These are phyloP conservation scores for Drosophila nigritarsus DNA, from an alignment of 2,888 invertebrate genomes.

Conservation along the genomic window DNA sequence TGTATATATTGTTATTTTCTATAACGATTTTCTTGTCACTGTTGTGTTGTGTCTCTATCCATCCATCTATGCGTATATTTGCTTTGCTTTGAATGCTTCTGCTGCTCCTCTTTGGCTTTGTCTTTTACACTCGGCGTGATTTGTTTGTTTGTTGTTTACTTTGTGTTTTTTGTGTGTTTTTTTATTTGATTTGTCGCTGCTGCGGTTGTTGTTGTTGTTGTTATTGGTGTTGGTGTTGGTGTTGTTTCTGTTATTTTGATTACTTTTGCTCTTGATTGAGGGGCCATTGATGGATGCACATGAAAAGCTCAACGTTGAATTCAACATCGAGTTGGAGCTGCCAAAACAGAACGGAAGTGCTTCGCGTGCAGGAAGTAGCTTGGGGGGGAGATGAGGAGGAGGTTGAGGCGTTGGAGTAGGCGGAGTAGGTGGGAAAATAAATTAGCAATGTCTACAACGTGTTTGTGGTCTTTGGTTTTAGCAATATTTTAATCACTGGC, in stretches of 20 bases:
- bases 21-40: slow-evolving; percentile 61
- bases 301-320: slow-evolving; percentile 15
- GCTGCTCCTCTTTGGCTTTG: slow-evolving; percentile 52
- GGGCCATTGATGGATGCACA: slow-evolving; percentile 60
- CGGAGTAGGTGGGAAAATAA: slow-evolving; percentile 29
- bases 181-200: slow-evolving; percentile 39
- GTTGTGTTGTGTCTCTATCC: slow-evolving; percentile 27
- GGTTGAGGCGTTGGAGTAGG: slow-evolving; percentile 1
- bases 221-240: slow-evolving; percentile 34
- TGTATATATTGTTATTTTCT: slow-evolving; percentile 63
- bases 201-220: slow-evolving; percentile 28
- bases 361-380: slow-evolving; percentile 66
- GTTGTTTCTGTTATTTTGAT: slow-evolving; percentile 57
- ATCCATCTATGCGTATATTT: slow-evolving; percentile 27
- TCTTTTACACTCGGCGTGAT: slow-evolving; percentile 49
- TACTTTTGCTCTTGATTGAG: slow-evolving; percentile 76
- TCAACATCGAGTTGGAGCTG: slow-evolving; percentile 27
- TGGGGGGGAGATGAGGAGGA: neutral
- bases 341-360: slow-evolving; percentile 70
- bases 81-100: slow-evolving; percentile 37
- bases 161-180: slow-evolving; percentile 13
- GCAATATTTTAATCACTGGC: slow-evolving; percentile 27
- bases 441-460: slow-evolving; percentile 40
- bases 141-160: slow-evolving; percentile 58
- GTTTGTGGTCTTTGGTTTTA: slow-evolving; percentile 14